These are phyloP conservation scores for Intellagama lesueurii DNA, from an alignment of 2,797 vertebrate genomes.

Conservation along the genomic window DNA sequence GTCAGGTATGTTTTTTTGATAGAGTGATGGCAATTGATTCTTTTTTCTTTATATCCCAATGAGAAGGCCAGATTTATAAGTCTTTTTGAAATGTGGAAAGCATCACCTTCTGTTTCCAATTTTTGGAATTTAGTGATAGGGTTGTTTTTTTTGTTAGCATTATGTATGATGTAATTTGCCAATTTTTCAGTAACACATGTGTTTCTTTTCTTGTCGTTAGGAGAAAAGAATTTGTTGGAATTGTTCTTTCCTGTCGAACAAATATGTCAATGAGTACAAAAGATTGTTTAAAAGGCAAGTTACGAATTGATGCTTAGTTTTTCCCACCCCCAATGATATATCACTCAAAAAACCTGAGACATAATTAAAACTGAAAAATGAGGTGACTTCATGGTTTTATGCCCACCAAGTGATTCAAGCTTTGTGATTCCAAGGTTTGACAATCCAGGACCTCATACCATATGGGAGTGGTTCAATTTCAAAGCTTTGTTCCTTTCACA, in stretches of 20 bases:
- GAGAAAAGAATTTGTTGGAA: background rate
- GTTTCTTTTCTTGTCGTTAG: background rate
- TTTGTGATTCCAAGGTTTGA: conserved; percentile 16
- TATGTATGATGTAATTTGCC: background rate
- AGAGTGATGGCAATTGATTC: background rate
- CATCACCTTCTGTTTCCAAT: background rate
- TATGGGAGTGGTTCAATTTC: background rate
- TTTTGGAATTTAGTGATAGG: background rate
- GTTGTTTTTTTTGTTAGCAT: background rate
- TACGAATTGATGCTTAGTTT: conserved; percentile 16
- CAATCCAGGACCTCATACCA: conserved; percentile 5
- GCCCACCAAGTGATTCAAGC: background rate
- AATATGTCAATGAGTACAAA: background rate
- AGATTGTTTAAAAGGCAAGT: background rate
- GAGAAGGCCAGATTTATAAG: background rate
- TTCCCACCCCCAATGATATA: background rate
- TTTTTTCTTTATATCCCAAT: background rate
- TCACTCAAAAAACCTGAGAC: background rate
- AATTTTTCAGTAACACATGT: background rate
- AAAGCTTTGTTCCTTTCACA: background rate
- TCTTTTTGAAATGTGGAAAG: background rate
- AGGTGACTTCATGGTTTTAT: background rate
- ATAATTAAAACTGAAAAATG: conserved; percentile 19
- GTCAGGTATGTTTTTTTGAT: background rate
- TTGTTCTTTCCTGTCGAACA: background rate